A percentile compares a stretch with the other conserved stretches of the same genome.
phyloP scores from a whole-genome alignment of 2,888 invertebrate species.

The Rambutsinella grinnellia region DNA sequence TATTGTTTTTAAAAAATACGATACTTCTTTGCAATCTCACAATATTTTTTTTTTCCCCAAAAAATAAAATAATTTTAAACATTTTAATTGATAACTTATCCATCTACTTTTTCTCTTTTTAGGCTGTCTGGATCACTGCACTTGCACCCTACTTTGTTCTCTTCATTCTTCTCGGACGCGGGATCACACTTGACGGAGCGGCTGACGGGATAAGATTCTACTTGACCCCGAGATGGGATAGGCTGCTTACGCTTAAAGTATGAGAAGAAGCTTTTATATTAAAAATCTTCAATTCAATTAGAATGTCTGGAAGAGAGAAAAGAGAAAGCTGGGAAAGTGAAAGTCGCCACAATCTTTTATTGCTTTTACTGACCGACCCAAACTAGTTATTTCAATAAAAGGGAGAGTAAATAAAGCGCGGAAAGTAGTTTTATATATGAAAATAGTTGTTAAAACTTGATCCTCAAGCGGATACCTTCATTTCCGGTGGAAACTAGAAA shows the following conservation, averaged over 20 bases:
- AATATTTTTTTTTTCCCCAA: not conserved
- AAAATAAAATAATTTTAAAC: not conserved
- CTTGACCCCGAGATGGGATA: constrained; percentile 90
- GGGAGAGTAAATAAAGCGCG: no score
- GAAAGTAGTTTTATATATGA: no score
- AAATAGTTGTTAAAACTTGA: no score
- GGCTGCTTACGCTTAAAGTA: constrained; percentile 82
- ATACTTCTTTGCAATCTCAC: not conserved
- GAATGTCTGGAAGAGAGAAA: no score
- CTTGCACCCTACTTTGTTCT: constrained; percentile 92
- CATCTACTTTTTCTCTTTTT: constrained; percentile 63
- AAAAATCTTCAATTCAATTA: no score
- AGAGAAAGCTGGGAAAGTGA: not conserved
- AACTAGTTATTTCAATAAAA: constrained; percentile 25
- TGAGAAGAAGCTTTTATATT: no score
- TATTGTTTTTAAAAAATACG: not conserved
- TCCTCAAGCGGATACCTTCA: no score
- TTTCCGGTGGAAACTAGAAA: no score
- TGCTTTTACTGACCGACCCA: constrained; percentile 22
- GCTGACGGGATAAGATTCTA: constrained; percentile 89
- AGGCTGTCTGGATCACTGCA: constrained; percentile 97
- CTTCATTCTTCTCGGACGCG: constrained; percentile 85
- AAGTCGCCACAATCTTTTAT: constrained; percentile 6
- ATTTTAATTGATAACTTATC: not conserved
- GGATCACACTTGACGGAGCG: constrained; percentile 88